Evolutionary conservation across 1,140 invertebrate genomes (phyloP), one percentile per base, ranked within the genome.

Genomic region (Oreohelix idahoensis): DNA sequence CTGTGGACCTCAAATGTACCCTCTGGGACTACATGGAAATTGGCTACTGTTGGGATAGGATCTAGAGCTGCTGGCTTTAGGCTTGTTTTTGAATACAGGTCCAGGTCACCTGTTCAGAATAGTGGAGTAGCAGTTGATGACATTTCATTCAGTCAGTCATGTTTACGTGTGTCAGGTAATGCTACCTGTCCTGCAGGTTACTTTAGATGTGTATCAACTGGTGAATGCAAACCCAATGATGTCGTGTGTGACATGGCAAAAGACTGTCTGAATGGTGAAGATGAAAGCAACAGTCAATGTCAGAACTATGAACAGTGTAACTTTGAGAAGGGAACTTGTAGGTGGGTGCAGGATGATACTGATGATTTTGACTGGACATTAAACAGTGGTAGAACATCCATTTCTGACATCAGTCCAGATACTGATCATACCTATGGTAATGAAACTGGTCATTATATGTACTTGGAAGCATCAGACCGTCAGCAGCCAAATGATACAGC

Each of bases 91-190:
- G 23, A 71, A 36, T 80, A 76, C 45, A 4, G 26, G 8, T 83
- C 5, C 36, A 23, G 0, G n/a, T n/a, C 20, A 23, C 75, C 66
- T n/a, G 11, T 32, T 15, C 1, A 29, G n/a, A 36, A 11, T 0
- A 96, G 95, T 78, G 96, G 96, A 85, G 95, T 95, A 63, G 96
- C 95, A 0, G 94, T 96, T 17, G 96, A 96, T 89, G 96, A 96
- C 89, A 93, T 96, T 0, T 93, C 94, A 23, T 94, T 95, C 84
- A 79, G 79, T 26, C 85, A 88, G 58, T 89, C 89, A 82, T 87
- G 80, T 45, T 11, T 84, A 13, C 86, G 80, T 26, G 71, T 85
- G 8, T 84, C 85, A n/a, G 63, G 81, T 38, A 84, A 85, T 29
- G 36, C 63, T 4, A 84, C 83, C 8, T 91, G 90, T 84, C 29